phyloP scores from a whole-genome alignment of 2,888 invertebrate species.

The Chrysomela aeneicollis region DNA sequence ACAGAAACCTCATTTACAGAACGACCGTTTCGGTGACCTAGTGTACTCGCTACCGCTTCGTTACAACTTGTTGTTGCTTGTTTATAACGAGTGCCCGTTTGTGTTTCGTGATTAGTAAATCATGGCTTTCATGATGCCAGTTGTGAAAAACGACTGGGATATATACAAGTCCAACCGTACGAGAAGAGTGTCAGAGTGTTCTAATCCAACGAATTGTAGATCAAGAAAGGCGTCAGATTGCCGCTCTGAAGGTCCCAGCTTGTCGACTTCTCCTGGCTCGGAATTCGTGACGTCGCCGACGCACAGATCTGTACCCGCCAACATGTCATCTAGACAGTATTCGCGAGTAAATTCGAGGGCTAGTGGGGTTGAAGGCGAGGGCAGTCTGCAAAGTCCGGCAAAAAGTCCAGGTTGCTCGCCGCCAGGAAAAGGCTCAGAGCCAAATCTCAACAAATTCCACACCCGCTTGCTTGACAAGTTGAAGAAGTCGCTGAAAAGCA shows the following conservation, averaged over 20 bases:
- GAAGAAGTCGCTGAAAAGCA: constrained; percentile 72
- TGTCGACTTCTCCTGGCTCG: constrained; percentile 72
- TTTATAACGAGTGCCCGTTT: not conserved
- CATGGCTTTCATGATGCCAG: constrained; percentile 97
- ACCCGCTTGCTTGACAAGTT: constrained; percentile 81
- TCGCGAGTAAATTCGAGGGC: constrained; percentile 68
- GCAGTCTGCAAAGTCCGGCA: constrained; percentile 71
- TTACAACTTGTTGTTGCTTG: constrained; percentile 18
- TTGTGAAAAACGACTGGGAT: constrained; percentile 92
- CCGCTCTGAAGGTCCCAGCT: constrained; percentile 76
- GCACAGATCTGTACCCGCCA: constrained; percentile 71
- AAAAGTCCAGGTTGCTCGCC: constrained; percentile 74
- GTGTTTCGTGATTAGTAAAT: constrained; percentile 27
- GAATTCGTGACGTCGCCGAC: constrained; percentile 65
- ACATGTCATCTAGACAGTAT: constrained; percentile 70
- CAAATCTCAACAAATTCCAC: constrained; percentile 80
- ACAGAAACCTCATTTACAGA: constrained; percentile 33
- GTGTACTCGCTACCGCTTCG: not conserved
- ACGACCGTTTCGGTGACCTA: constrained; percentile 2
- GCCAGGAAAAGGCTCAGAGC: constrained; percentile 68
- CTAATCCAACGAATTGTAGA: constrained; percentile 68
- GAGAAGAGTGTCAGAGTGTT: constrained; percentile 79
- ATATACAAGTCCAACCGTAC: constrained; percentile 86
- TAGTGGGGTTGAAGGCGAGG: constrained; percentile 70
- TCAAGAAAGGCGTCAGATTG: constrained; percentile 78